phyloP scores from a whole-genome alignment of 2,113 vertebrate species.

The Eudyptes chrysolophus region DNA sequence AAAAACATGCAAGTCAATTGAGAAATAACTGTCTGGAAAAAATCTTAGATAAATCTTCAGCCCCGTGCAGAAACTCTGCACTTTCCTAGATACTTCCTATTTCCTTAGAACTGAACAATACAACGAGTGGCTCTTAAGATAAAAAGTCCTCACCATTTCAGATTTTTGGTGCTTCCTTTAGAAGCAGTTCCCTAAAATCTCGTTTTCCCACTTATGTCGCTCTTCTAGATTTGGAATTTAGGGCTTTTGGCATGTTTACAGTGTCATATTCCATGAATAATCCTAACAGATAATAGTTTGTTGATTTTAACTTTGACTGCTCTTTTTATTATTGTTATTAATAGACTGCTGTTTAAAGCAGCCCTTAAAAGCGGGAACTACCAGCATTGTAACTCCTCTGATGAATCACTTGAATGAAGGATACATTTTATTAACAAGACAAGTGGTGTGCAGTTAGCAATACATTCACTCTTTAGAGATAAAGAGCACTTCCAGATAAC shows the following conservation, averaged over 20 bases:
- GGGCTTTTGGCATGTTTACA: slow-evolving; percentile 8
- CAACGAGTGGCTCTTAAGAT: neutral
- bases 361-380: neutral
- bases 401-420: neutral
- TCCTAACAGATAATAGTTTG: slow-evolving; percentile 8
- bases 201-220: neutral
- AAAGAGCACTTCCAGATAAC: neutral
- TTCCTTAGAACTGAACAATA: neutral
- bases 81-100: neutral
- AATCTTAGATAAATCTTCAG: neutral
- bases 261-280: slow-evolving; percentile 13
- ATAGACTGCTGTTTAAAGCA: neutral
- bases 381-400: neutral
- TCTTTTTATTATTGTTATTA: neutral
- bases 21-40: neutral
- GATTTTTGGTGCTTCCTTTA: slow-evolving; percentile 25
- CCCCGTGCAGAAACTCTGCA: neutral
- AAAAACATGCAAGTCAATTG: neutral
- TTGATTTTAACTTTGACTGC: slow-evolving; percentile 12
- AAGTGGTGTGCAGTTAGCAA: neutral
- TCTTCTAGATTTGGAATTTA: slow-evolving; percentile 43
- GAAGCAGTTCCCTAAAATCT: slow-evolving; percentile 44
- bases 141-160: neutral
- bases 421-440: neutral
- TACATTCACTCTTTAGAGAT: neutral